These are phyloP conservation scores for Rhingia campestris DNA, from an alignment of 2,888 invertebrate species.

Conservation along the genomic window DNA sequence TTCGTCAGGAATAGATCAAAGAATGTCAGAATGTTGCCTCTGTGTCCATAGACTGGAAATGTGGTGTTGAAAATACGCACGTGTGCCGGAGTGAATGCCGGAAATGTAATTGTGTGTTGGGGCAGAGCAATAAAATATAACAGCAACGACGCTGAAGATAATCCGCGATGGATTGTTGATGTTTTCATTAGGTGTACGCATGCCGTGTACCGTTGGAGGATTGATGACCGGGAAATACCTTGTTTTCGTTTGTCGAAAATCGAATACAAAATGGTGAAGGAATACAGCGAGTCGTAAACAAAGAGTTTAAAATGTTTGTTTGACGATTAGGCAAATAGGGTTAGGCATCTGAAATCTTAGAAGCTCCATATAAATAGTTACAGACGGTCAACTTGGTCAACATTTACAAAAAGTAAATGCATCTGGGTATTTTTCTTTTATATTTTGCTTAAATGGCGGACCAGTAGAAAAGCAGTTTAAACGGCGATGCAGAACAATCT, in stretches of 20 bases:
- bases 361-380: too few species aligned
- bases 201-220: constrained; percentile 14
- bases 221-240: constrained; percentile 13
- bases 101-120: constrained; percentile 52
- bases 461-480: too few species aligned
- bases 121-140: constrained; percentile 31
- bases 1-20: constrained; percentile 70
- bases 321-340: too few species aligned
- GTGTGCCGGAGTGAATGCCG: constrained; percentile 54
- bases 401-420: too few species aligned
- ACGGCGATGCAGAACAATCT: too few species aligned
- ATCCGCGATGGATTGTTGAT: constrained; percentile 55
- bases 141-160: constrained; percentile 19
- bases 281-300: neutral
- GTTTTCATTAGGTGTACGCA: constrained; percentile 53
- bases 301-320: neutral
- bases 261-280: neutral
- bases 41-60: constrained; percentile 11
- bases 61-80: constrained; percentile 57
- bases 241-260: constrained; percentile 25
- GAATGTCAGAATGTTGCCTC: constrained; percentile 53
- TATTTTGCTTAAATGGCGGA: too few species aligned
- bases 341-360: too few species aligned
- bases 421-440: too few species aligned
- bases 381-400: too few species aligned